Conservation (phyloP, 2,888 invertebrate genomes). For the Smittia sp. region DNA sequence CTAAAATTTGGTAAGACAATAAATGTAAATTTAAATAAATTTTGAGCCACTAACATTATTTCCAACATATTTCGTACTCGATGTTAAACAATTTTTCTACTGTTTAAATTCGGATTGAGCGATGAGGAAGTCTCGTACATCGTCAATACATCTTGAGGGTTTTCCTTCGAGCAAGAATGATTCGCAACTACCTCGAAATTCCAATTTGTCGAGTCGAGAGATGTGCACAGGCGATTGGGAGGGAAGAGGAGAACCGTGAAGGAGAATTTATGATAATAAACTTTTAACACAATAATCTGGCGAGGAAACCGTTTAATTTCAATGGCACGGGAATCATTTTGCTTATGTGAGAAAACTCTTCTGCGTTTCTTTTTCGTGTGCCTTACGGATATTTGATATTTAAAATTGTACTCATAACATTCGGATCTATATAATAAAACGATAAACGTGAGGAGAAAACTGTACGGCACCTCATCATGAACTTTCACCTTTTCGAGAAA, state of each 20-base stretch:
- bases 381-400: neutral
- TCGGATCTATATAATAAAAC: neutral
- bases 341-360: neutral
- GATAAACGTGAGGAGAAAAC: neutral
- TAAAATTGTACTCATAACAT: conserved; percentile 4
- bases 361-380: neutral
- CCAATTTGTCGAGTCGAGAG: too few relatives aligned
- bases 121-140: too few relatives aligned
- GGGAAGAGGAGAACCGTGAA: neutral
- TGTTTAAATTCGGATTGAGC: too few relatives aligned
- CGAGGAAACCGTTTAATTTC: conserved; percentile 12
- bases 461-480: neutral
- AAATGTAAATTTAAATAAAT: too few relatives aligned
- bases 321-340: conserved; percentile 17
- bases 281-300: conserved; percentile 26
- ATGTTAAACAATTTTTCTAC: too few relatives aligned
- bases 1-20: too few relatives aligned
- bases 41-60: too few relatives aligned
- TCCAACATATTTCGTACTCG: too few relatives aligned
- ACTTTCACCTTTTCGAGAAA: neutral
- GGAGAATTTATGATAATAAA: conserved; percentile 12
- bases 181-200: too few relatives aligned
- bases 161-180: too few relatives aligned
- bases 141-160: too few relatives aligned
- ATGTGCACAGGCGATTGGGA: too few relatives aligned